Evolutionary conservation across 1,140 invertebrate species (phyloP).

Genomic region (Brachionus manjavacas): DNA sequence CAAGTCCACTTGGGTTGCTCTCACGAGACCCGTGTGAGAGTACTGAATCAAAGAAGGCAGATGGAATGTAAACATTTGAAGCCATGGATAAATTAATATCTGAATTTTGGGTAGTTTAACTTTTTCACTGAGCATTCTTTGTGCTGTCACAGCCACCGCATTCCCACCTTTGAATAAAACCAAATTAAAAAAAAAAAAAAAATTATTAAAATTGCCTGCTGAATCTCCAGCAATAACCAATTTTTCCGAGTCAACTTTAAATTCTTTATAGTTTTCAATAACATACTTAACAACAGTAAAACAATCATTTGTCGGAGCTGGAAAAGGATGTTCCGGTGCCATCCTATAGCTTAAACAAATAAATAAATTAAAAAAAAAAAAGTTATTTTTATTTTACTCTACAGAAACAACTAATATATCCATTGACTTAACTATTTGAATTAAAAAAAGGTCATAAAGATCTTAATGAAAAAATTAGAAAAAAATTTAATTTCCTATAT

Average conservation of each 20-base stretch:
- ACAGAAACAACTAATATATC: constrained; percentile 47
- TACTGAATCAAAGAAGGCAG: neutral
- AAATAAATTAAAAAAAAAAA: neutral
- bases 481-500: neutral
- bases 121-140: neutral
- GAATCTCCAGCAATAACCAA: constrained; percentile 14
- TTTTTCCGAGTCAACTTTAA: constrained; percentile 17
- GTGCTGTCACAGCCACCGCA: constrained; percentile 14
- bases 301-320: constrained; percentile 15
- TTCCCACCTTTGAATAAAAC: neutral
- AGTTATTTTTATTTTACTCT: constrained; percentile 45
- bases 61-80: constrained; percentile 37
- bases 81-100: constrained; percentile 38
- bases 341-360: neutral
- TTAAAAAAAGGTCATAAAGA: constrained; percentile 30
- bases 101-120: neutral
- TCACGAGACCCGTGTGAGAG: neutral
- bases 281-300: neutral
- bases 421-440: constrained; percentile 2
- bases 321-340: constrained; percentile 22
- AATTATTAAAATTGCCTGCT: neutral
- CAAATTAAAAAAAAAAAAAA: neutral
- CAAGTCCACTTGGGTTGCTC: constrained; percentile 25
- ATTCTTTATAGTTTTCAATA: neutral
- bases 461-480: neutral